Evolutionary conservation across 2,888 invertebrate species (phyloP), one percentile per base, ranked within the genome.

Genomic region (Suillia variegata): DNA sequence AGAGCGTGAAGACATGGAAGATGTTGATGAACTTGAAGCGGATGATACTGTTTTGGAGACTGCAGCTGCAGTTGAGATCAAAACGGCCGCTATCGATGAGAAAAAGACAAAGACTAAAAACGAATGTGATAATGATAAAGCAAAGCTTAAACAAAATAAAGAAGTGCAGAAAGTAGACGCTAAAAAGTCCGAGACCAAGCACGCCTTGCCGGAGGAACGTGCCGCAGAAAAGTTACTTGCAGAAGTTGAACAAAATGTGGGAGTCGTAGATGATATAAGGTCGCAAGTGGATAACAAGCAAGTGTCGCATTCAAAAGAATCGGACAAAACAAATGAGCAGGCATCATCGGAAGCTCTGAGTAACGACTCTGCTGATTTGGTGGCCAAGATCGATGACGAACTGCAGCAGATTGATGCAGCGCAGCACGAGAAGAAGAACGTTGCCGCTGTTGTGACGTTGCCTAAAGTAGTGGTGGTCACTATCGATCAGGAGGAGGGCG

Each of bases 111-210:
- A 56, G 20, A 56, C 54, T 52, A 60, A 56, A 53, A 55, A 49
- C 42, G 54, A 52, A 42, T 54, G 49, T 59, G 56, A 61, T 58
- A 45, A 38, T 55, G 59, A 50, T 17, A 50, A 59, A 56, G 53
- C 64, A 42, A 61, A 61, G 38, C 59, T 62, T 47, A 63, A 66
- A 64, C 53, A 60, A 10, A n/a, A n/a, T n/a, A n/a, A n/a, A n/a
- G n/a, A n/a, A n/a, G n/a, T n/a, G n/a, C n/a, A 26, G 26, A 26
- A 26, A 26, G 26, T 6, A 10, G 26, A 26, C 10, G 38, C n/a
- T 4, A 38, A 38, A 38, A n/a, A n/a, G n/a, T n/a, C n/a, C n/a
- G n/a, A n/a, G n/a, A n/a, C n/a, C n/a, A n/a, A n/a, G n/a, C n/a
- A n/a, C n/a, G n/a, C n/a, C n/a, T n/a, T n/a, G n/a, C n/a, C n/a